A percentile compares a stretch with the other conserved stretches of the same genome.
phyloP scores from a whole-genome alignment of 2,797 vertebrate species.

The Rhodeus uyekii region DNA sequence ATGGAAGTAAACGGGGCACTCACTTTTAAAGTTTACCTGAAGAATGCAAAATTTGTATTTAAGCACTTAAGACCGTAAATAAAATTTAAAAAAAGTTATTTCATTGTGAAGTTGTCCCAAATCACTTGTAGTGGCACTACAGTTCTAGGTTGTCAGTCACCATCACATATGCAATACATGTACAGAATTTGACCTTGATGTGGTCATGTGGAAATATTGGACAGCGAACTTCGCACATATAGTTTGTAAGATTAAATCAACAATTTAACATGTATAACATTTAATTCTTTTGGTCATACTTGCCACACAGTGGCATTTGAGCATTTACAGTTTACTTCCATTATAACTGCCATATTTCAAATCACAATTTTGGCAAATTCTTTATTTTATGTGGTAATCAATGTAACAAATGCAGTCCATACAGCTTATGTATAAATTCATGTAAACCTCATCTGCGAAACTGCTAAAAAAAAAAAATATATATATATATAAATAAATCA shows the following conservation, averaged over 20 bases:
- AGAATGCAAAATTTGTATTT: background rate
- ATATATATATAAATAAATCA: constrained; percentile 78
- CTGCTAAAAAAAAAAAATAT: too few species aligned
- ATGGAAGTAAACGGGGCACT: background rate
- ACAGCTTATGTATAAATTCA: background rate
- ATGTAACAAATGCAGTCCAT: background rate
- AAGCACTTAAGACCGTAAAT: too few species aligned
- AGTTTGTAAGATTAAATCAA: background rate
- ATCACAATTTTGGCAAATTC: background rate
- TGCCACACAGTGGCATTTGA: background rate
- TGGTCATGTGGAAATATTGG: background rate
- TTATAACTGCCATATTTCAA: background rate
- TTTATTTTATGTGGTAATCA: background rate
- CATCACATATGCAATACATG: background rate
- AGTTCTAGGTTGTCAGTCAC: background rate
- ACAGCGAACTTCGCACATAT: background rate
- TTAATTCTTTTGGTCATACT: background rate
- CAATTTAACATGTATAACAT: background rate
- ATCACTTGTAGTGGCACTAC: background rate
- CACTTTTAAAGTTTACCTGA: background rate
- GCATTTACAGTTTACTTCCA: background rate
- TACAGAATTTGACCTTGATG: background rate
- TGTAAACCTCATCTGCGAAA: background rate
- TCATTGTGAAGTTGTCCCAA: background rate
- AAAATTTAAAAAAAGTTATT: too few species aligned